phyloP scores from a whole-genome alignment of 2,888 invertebrate species.

The Ochropleura plecta region DNA sequence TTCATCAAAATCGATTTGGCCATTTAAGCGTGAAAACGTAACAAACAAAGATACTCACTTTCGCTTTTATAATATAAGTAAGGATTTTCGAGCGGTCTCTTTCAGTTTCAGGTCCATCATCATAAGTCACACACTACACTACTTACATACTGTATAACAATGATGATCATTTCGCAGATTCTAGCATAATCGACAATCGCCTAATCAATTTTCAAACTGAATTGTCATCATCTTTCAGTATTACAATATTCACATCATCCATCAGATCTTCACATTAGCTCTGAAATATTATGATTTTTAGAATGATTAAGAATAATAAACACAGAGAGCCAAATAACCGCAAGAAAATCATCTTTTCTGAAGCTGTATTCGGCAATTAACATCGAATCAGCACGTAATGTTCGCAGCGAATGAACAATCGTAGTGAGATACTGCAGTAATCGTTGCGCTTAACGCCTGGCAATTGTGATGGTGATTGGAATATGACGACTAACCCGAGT shows the following conservation, averaged over 20 bases:
- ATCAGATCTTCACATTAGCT: too few relatives aligned
- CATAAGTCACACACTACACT: too few relatives aligned
- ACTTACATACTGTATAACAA: too few relatives aligned
- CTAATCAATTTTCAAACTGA: not conserved
- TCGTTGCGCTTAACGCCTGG: constrained; percentile 41
- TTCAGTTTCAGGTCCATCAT: too few relatives aligned
- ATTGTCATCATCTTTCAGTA: not conserved
- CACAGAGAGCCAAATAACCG: constrained; percentile 8
- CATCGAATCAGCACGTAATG: constrained; percentile 45
- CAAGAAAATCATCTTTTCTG: constrained; percentile 26
- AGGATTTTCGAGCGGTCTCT: too few relatives aligned
- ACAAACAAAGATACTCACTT: too few relatives aligned
- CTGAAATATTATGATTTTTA: too few relatives aligned
- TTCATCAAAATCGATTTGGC: too few relatives aligned
- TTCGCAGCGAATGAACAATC: constrained; percentile 51
- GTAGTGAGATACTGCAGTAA: constrained; percentile 33
- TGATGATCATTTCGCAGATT: not conserved
- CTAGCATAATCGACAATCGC: not conserved
- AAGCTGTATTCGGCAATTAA: constrained; percentile 32
- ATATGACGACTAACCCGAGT: constrained; percentile 25
- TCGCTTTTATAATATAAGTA: too few relatives aligned
- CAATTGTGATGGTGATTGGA: constrained; percentile 44
- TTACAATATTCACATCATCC: too few relatives aligned
- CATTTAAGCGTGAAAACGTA: too few relatives aligned
- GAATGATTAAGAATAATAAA: constrained; percentile 23